Base-by-base conservation (phyloP, 2,888 invertebrate genomes). In the Zhengitettix transpicula region DNA sequence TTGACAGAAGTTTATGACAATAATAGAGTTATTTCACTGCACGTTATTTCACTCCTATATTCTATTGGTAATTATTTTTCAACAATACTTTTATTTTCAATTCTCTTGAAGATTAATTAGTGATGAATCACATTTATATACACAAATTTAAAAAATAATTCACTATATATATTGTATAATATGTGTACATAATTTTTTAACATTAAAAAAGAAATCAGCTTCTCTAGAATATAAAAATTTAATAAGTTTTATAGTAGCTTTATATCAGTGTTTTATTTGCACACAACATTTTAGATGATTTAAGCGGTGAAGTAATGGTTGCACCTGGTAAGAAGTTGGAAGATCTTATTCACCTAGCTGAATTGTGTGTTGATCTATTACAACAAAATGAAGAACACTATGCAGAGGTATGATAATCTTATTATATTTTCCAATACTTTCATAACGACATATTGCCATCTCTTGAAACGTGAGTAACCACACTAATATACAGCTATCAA, bases 311-410 rank as follows among this genome's bases (percentile, higher is more conserved):
- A 73, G 82, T 82, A 54, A 82, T 87, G 74, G 87, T 89, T 59
- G 83, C 89, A 40, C 88, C 93, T 10, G 84, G 85, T 60, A 91
- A 91, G 76, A 92, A 93, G 72, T 78, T 99, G 57, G 97, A 99
- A 73, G 97, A 98, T 73, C 81, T 99, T 60, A 94, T 97, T 69
- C 95, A 93, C 72, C 81, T 99, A 66, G 95, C 98, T 14, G 98
- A 99, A 73, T 81, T 98, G 55, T 99, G 99, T 76, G 97, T 99
- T 58, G 99, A 99, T 74, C 82, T 99, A 52, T 77, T 99, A 64
- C 98, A 98, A 75, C 98, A 99, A 76, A 99, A 99, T 73, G 98
- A 99, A 78, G 99, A 99, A 75, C 97, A 99, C 74, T 99, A 99
- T 76, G 95, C 98, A 66, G 98, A 99, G 92, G 98, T 99, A 82